These are phyloP conservation scores for Apostichopus japonicus DNA, from an alignment of 35 echinoderm and acorn worm genomes.

Conservation along the genomic window DNA sequence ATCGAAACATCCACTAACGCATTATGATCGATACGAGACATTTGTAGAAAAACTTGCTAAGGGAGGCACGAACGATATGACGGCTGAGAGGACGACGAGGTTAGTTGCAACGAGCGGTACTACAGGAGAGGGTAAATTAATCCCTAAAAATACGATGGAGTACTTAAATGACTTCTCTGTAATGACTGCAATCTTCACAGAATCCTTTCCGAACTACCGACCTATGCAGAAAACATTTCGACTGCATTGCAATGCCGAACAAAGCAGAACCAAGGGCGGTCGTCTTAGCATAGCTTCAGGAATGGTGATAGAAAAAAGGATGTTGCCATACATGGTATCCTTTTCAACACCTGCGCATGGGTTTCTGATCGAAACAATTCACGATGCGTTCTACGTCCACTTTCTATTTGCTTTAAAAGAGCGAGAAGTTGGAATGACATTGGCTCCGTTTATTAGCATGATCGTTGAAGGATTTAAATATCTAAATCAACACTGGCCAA, in stretches of 20 bases:
- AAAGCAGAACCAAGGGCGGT: conserved; percentile 9
- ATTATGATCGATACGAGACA: conserved; percentile 64
- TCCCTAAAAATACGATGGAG: conserved; percentile 19
- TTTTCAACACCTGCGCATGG: conserved; percentile 30
- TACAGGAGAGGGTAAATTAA: conserved; percentile 57
- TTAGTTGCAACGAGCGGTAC: conserved; percentile 67
- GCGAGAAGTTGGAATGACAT: conserved; percentile 10
- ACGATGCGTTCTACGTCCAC: conserved; percentile 73
- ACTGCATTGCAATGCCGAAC: conserved; percentile 25
- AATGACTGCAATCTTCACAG: too few relatives aligned
- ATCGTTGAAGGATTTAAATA: conserved; percentile 42
- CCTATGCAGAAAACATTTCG: conserved; percentile 48
- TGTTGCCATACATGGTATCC: background rate
- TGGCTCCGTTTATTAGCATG: conserved; percentile 49
- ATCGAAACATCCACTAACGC: conserved; percentile 64
- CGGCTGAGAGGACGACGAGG: background rate
- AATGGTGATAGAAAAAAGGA: background rate
- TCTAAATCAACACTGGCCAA: conserved; percentile 52
- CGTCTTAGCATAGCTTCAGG: background rate
- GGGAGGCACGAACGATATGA: conserved; percentile 70
- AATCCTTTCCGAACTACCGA: background rate
- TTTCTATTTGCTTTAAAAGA: conserved; percentile 76
- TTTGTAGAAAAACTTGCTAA: conserved; percentile 62
- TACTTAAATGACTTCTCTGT: background rate
- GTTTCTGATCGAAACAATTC: conserved; percentile 43